Conservation (phyloP, 2,888 invertebrate species). For the Ephialtes manifestator region DNA sequence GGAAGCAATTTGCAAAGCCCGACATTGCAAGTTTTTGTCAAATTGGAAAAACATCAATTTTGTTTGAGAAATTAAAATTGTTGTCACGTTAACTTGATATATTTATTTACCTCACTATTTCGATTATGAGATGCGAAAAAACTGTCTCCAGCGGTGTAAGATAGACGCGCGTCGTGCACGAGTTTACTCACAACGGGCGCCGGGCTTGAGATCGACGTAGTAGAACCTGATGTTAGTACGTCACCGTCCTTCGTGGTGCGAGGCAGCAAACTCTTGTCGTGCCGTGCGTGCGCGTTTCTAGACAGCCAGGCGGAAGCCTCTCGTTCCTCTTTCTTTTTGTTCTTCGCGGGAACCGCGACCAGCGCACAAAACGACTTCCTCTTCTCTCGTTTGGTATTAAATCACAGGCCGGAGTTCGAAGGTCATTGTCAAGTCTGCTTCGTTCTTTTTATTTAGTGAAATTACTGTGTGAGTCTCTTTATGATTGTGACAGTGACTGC, state of each 20-base stretch:
- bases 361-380: slow-evolving; percentile 36
- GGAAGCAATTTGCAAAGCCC: too few species aligned
- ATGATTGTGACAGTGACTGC: neutral
- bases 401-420: neutral
- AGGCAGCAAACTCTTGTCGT: slow-evolving; percentile 14
- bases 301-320: slow-evolving; percentile 34
- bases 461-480: neutral
- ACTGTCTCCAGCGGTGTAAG: neutral
- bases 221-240: neutral
- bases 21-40: too few species aligned
- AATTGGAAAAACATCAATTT: too few species aligned
- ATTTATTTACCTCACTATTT: too few species aligned
- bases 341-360: slow-evolving; percentile 34
- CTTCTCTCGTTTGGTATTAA: slow-evolving; percentile 13
- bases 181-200: neutral
- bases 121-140: neutral
- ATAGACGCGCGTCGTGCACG: neutral
- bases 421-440: slow-evolving; percentile 3
- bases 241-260: slow-evolving; percentile 16
- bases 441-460: neutral
- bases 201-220: neutral
- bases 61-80: too few species aligned
- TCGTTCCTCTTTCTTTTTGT: slow-evolving; percentile 26
- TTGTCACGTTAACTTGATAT: too few species aligned
- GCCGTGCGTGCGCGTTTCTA: slow-evolving; percentile 31